Percentiles rank a stretch among this genome's conserved stretches.
Conservation (phyloP, 2,888 invertebrate species). For the Hirtodrosophila trivittata region DNA sequence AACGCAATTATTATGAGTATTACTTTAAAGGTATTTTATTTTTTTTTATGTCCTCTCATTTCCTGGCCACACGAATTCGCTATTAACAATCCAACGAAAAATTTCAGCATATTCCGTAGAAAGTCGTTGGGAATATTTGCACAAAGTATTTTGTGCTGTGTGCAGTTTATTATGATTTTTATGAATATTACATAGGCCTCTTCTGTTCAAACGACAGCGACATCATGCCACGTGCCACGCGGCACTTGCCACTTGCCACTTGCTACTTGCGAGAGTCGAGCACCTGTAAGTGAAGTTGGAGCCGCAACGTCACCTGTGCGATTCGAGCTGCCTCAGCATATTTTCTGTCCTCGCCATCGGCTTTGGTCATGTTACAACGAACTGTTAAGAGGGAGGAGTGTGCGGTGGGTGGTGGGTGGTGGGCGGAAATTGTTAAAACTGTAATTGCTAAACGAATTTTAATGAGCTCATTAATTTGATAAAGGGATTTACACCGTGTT, state of each 20-base stretch:
- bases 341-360: conserved; percentile 32
- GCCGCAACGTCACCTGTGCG: conserved; percentile 62
- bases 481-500: conserved; percentile 80
- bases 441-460: conserved; percentile 82
- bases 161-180: conserved; percentile 71
- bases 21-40: conserved; percentile 76
- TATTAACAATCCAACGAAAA: conserved; percentile 60
- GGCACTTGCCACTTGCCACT: conserved; percentile 27
- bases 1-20: conserved; percentile 72
- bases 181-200: conserved; percentile 52
- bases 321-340: conserved; percentile 62
- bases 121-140: conserved; percentile 2
- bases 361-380: conserved; percentile 14
- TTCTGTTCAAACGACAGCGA: conserved; percentile 3
- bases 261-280: conserved; percentile 16
- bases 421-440: conserved; percentile 79
- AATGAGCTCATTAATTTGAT: conserved; percentile 82
- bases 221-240: conserved; percentile 11
- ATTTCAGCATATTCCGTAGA: conserved; percentile 5
- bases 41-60: conserved; percentile 74
- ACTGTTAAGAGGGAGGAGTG: conserved; percentile 23
- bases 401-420: neutral
- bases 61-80: conserved; percentile 70
- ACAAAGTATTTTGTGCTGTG: conserved; percentile 9
- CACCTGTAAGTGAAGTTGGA: conserved; percentile 36